Evolutionary conservation across 2,888 invertebrate genomes (phyloP).

Genomic region (Acronicta alni): DNA sequence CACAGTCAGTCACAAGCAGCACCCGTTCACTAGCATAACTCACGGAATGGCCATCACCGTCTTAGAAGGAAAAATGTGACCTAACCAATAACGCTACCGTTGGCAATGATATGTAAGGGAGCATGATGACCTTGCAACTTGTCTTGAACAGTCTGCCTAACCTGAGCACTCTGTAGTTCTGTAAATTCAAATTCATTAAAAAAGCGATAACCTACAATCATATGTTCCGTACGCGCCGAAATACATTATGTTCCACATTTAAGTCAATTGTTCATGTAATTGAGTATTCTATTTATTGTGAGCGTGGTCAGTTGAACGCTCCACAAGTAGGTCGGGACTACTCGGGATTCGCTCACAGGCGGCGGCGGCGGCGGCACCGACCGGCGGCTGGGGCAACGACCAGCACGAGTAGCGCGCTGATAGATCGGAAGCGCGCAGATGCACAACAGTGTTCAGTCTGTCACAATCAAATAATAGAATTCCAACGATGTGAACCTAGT

Average conservation of each 20-base stretch:
- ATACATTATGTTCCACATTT: neutral
- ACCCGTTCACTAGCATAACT: no score
- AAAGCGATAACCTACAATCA: no score
- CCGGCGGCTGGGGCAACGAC: conserved; percentile 18
- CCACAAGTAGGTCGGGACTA: conserved; percentile 58
- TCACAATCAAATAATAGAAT: neutral
- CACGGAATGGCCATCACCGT: no score
- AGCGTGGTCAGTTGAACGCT: conserved; percentile 60
- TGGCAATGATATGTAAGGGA: no score
- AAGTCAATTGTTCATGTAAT: conserved; percentile 16
- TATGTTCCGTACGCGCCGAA: no score
- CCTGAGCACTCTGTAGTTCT: no score
- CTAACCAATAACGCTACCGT: no score
- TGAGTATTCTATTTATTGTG: conserved; percentile 57
- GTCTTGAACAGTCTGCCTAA: no score
- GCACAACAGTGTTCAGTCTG: conserved; percentile 1
- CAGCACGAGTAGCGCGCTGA: conserved; percentile 12
- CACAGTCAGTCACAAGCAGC: no score
- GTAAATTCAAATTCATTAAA: no score
- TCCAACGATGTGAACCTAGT: no score
- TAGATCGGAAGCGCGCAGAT: neutral
- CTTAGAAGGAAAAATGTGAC: neutral
- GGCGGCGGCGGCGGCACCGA: neutral
- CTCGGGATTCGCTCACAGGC: neutral
- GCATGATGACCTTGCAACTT: no score